Conservation (phyloP, 2,888 invertebrate species). For the Sphaeridia pumilis region DNA sequence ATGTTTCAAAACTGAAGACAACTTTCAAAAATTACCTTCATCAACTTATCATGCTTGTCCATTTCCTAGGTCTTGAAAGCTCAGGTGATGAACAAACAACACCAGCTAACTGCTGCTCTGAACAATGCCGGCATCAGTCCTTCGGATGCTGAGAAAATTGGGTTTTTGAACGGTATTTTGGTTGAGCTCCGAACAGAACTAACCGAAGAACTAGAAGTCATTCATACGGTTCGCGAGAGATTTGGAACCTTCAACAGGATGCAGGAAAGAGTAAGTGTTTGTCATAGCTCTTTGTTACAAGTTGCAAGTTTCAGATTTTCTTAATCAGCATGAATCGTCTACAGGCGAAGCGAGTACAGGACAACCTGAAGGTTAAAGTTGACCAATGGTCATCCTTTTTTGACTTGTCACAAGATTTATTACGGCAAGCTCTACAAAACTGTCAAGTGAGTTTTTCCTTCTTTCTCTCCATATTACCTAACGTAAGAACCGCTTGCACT, state of each 20-base stretch:
- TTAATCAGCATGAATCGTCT: too few species aligned
- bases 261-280: constrained; percentile 25
- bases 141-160: constrained; percentile 63
- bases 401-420: constrained; percentile 47
- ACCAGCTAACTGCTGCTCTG: constrained; percentile 32
- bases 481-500: too few species aligned
- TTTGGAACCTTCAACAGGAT: constrained; percentile 40
- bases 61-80: constrained; percentile 28
- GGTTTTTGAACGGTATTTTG: constrained; percentile 56
- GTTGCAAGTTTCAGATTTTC: too few species aligned
- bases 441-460: constrained; percentile 46
- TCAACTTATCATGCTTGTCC: neutral
- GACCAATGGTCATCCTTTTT: constrained; percentile 36
- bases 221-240: constrained; percentile 60
- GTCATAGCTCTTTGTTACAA: too few species aligned
- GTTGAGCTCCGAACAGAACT: constrained; percentile 59
- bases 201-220: constrained; percentile 64
- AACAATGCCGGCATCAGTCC: constrained; percentile 39
- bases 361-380: constrained; percentile 31
- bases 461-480: too few species aligned
- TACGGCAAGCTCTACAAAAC: constrained; percentile 61
- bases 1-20: neutral
- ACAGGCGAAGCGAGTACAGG: constrained; percentile 31
- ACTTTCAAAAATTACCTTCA: neutral
- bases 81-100: constrained; percentile 33